Evolutionary conservation across 2,113 vertebrate genomes (phyloP).

Genomic region (Falco punctatus): DNA sequence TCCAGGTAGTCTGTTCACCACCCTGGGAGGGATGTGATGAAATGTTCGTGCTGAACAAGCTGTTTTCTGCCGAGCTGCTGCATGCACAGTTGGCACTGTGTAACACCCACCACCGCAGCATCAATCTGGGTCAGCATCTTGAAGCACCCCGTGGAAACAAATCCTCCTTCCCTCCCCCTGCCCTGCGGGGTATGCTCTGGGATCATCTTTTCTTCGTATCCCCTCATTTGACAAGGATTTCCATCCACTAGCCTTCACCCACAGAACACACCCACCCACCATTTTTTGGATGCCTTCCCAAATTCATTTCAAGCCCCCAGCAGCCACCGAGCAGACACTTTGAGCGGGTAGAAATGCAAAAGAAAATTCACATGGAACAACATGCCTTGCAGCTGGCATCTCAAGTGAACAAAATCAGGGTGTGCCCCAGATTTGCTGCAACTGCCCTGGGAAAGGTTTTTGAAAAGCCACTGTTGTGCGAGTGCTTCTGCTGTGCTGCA

Average conservation of each 20-base stretch:
- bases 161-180: neutral
- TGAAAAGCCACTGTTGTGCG: neutral
- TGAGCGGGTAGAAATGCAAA: neutral
- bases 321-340: neutral
- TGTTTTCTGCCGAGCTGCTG: neutral
- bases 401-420: constrained; percentile 36
- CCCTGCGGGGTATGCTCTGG: neutral
- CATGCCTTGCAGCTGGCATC: constrained; percentile 46
- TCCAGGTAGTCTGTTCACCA: neutral
- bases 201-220: neutral
- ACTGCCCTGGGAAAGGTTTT: constrained; percentile 49
- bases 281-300: neutral
- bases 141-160: neutral
- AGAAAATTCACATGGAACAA: constrained; percentile 22
- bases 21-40: neutral
- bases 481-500: neutral
- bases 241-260: neutral
- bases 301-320: constrained; percentile 5
- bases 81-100: accelerated
- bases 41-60: neutral
- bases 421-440: constrained; percentile 33
- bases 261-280: neutral
- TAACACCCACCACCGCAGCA: neutral
- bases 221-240: neutral
- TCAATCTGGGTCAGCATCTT: constrained; percentile 25